These are phyloP conservation scores for Coturnix japonica DNA, from an alignment of 2,113 vertebrate genomes.

Conservation along the genomic window DNA sequence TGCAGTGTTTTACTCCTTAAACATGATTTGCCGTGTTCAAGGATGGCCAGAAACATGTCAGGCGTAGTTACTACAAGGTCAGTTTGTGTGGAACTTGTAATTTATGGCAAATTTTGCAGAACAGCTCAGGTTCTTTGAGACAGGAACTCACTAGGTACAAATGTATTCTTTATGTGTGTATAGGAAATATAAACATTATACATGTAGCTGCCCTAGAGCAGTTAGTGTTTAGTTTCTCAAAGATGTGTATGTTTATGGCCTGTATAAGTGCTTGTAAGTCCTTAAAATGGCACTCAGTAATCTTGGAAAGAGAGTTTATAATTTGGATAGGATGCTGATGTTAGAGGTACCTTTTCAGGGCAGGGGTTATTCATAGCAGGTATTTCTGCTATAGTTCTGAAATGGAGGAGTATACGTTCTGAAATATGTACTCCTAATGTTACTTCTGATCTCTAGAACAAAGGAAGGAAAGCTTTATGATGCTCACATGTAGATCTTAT, in stretches of 20 bases:
- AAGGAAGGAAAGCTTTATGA: background rate
- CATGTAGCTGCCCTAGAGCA: background rate
- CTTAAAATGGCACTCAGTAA: background rate
- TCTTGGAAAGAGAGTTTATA: background rate
- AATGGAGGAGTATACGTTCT: background rate
- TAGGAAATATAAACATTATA: background rate
- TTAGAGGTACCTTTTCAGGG: background rate
- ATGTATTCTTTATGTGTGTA: background rate
- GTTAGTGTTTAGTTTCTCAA: background rate
- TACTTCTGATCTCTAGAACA: background rate
- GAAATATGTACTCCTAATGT: background rate
- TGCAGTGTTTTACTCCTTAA: background rate
- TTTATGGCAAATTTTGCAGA: background rate
- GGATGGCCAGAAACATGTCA: background rate
- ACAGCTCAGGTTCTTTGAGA: background rate
- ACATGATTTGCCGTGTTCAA: background rate
- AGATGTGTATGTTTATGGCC: background rate
- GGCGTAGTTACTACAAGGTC: background rate
- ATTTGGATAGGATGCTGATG: background rate
- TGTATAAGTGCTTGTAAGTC: background rate
- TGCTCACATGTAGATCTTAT: fast-evolving
- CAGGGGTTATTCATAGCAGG: background rate
- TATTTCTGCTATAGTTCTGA: background rate
- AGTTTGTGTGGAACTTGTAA: background rate
- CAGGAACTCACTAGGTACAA: background rate